These are phyloP conservation scores for Panthera uncia DNA, from an alignment of 2,113 vertebrate genomes.

Conservation along the genomic window DNA sequence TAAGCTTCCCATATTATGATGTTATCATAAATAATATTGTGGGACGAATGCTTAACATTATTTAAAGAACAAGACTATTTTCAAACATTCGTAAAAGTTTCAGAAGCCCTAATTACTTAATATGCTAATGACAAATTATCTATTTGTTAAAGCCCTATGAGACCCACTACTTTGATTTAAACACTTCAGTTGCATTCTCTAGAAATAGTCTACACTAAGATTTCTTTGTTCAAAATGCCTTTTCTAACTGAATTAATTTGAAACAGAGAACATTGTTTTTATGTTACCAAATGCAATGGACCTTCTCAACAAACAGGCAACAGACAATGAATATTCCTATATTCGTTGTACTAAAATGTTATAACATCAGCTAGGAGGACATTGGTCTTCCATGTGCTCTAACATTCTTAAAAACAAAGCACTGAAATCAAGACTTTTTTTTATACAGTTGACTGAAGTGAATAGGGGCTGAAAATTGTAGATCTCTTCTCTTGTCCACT, in stretches of 20 bases:
- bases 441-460: background rate
- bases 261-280: background rate
- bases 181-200: background rate
- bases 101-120: slow-evolving; percentile 7
- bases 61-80: background rate
- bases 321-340: background rate
- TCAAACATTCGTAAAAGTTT: slow-evolving; percentile 31
- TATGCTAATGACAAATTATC: background rate
- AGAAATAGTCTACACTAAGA: slow-evolving; percentile 21
- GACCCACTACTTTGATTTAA: background rate
- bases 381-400: background rate
- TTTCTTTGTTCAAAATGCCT: background rate
- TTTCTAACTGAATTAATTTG: slow-evolving; percentile 27
- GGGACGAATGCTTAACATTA: slow-evolving; percentile 14
- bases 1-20: background rate
- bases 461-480: background rate
- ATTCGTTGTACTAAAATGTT: background rate
- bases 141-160: slow-evolving; percentile 17
- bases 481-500: background rate
- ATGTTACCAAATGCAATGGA: background rate
- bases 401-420: background rate
- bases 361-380: background rate
- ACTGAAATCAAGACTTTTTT: background rate
- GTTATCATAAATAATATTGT: background rate
- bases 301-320: background rate